phyloP scores from a whole-genome alignment of 2,888 invertebrate species.

The Cheilosia impressa region DNA sequence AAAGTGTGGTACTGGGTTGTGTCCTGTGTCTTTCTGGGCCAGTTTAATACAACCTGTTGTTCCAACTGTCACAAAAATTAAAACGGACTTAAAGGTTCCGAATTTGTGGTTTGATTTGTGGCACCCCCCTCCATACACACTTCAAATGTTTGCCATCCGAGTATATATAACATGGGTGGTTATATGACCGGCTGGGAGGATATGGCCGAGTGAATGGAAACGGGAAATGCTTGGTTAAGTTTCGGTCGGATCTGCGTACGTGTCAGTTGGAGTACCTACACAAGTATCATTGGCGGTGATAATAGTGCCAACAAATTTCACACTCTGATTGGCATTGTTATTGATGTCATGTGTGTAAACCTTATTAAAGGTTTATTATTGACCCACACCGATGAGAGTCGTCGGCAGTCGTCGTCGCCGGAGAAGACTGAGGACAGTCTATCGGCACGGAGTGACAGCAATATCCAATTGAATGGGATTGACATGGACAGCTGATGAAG shows the following conservation, averaged over 20 bases:
- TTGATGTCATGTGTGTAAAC: slow-evolving; percentile 37
- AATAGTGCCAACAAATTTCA: slow-evolving; percentile 45
- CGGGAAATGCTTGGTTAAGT: slow-evolving; percentile 1
- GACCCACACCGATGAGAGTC: neutral
- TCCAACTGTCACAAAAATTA: slow-evolving; percentile 51
- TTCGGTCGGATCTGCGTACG: neutral
- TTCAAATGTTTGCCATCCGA: neutral
- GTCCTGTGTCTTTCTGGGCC: slow-evolving; percentile 3
- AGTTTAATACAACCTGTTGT: slow-evolving; percentile 58
- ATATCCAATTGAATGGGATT: slow-evolving; percentile 30
- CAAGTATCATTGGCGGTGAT: slow-evolving; percentile 40
- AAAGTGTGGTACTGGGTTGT: neutral
- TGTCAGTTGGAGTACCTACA: slow-evolving; percentile 24
- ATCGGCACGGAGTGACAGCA: slow-evolving; percentile 1
- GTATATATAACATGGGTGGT: neutral
- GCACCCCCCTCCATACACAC: slow-evolving; percentile 1
- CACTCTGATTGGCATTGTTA: slow-evolving; percentile 53
- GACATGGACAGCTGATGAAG: slow-evolving; percentile 44
- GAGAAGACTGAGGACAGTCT: neutral
- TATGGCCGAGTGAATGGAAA: slow-evolving; percentile 9
- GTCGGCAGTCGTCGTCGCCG: too few relatives aligned
- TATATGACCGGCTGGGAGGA: neutral
- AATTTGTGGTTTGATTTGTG: slow-evolving; percentile 63
- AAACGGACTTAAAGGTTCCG: slow-evolving; percentile 47
- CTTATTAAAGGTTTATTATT: slow-evolving; percentile 64